Percentiles rank a stretch among this genome's conserved stretches.
phyloP scores from a whole-genome alignment of 2,888 invertebrate species.

The Alsophila aescularia region DNA sequence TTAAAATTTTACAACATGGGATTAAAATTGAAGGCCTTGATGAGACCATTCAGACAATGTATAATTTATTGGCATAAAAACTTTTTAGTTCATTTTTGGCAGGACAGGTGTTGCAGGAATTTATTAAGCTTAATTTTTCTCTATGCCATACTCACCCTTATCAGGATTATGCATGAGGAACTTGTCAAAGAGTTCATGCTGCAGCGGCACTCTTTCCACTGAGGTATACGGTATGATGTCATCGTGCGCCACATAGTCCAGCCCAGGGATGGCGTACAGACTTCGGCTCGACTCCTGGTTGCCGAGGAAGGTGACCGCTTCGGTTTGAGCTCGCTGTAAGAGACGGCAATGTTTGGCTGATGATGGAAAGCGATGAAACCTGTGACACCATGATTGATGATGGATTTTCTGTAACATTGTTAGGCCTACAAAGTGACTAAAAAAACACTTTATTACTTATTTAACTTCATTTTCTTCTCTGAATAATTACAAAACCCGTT shows the following conservation, averaged over 20 bases:
- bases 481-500: too few relatives aligned
- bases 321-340: slow-evolving; percentile 96
- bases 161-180: slow-evolving; percentile 93
- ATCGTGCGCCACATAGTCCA: slow-evolving; percentile 99
- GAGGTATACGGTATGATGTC: slow-evolving; percentile 98
- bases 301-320: slow-evolving; percentile 98
- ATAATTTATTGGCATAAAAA: too few relatives aligned
- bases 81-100: too few relatives aligned
- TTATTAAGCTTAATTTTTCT: too few relatives aligned
- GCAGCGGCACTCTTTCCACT: slow-evolving; percentile 93
- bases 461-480: too few relatives aligned
- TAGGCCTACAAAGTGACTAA: background rate
- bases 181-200: slow-evolving; percentile 98
- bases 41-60: too few relatives aligned
- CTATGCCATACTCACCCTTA: slow-evolving; percentile 81
- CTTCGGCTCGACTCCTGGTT: slow-evolving; percentile 98
- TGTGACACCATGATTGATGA: slow-evolving; percentile 11
- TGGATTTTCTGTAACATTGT: background rate
- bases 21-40: too few relatives aligned
- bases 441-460: too few relatives aligned
- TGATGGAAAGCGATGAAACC: background rate
- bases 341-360: slow-evolving; percentile 1
- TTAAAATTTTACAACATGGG: too few relatives aligned
- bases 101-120: too few relatives aligned
- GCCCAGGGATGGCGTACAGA: slow-evolving; percentile 97